Evolutionary conservation across 2,888 invertebrate genomes (phyloP).

Genomic region (Disparrhopalites patrizii): DNA sequence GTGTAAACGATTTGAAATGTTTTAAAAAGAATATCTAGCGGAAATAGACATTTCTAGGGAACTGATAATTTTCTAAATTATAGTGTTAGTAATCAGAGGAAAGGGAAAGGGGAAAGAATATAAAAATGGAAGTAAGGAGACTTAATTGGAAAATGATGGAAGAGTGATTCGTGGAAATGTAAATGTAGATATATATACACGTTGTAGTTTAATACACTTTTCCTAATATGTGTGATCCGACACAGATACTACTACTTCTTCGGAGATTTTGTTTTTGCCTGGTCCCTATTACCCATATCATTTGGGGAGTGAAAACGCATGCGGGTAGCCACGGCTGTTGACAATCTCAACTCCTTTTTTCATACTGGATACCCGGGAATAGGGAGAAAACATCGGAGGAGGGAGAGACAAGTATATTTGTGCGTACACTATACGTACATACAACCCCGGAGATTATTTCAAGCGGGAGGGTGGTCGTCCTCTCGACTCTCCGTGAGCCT

Average conservation of each 20-base stretch:
- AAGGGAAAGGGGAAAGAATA: background rate
- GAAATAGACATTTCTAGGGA: background rate
- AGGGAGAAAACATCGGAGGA: background rate
- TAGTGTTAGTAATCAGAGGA: too few species aligned
- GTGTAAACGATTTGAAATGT: background rate
- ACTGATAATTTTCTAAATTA: background rate
- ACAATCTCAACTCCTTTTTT: background rate
- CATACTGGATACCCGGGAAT: background rate
- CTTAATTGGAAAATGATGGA: too few species aligned
- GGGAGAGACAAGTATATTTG: background rate
- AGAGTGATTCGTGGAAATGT: background rate
- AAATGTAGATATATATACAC: background rate
- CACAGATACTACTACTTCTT: too few species aligned
- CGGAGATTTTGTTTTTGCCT: too few species aligned
- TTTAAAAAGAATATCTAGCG: background rate
- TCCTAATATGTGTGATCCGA: too few species aligned
- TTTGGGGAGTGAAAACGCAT: conserved; percentile 13
- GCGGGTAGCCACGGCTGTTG: background rate
- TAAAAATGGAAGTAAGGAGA: too few species aligned
- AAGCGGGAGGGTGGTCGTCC: background rate
- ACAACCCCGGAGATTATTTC: background rate
- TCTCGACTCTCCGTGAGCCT: too few species aligned
- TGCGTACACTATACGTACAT: background rate
- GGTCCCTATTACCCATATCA: too few species aligned
- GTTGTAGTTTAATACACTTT: too few species aligned